Base-by-base conservation (phyloP, 2,888 invertebrate species). In the Invenusta paracnida region DNA sequence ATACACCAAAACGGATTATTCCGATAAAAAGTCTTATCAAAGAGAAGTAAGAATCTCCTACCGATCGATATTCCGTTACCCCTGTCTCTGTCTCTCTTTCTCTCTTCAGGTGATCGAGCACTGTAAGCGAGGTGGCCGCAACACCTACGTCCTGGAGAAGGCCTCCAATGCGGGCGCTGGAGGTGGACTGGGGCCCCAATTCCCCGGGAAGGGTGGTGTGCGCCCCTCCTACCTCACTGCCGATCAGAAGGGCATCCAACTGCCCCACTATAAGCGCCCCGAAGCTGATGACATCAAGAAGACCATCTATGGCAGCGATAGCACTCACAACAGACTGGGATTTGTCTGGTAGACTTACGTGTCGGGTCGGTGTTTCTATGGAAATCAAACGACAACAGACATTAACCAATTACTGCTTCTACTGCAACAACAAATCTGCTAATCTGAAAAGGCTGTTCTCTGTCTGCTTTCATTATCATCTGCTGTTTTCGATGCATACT, bases 31-130 rank as follows among this genome's bases (percentile, higher is more conserved):
- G n/a, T n/a, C n/a, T n/a, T n/a, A n/a, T n/a, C n/a, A n/a, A n/a
- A n/a, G n/a, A n/a, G n/a, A n/a, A n/a, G n/a, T n/a, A n/a, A n/a
- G n/a, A n/a, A n/a, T n/a, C n/a, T n/a, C n/a, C n/a, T n/a, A n/a
- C n/a, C n/a, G n/a, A n/a, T n/a, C n/a, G n/a, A n/a, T n/a, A n/a
- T n/a, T n/a, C n/a, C n/a, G n/a, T n/a, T n/a, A n/a, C n/a, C n/a
- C n/a, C n/a, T 29, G 1, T 30, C 30, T 86, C 86, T 84, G 87
- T 86, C 1, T 73, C 73, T 2, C 73, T 73, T 73, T 30, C 79
- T 25, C n/a, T n/a, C n/a, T n/a, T n/a, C 48, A 90, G 86, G 91
- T 91, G 28, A 91, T 91, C 73, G 89, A 90, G 23, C 91, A 91
- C 88, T 90, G 91, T 86, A 90, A 90, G 86, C 88, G 90, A 85